phyloP scores from a whole-genome alignment of 2,113 vertebrate species.

The Heteronetta atricapilla region DNA sequence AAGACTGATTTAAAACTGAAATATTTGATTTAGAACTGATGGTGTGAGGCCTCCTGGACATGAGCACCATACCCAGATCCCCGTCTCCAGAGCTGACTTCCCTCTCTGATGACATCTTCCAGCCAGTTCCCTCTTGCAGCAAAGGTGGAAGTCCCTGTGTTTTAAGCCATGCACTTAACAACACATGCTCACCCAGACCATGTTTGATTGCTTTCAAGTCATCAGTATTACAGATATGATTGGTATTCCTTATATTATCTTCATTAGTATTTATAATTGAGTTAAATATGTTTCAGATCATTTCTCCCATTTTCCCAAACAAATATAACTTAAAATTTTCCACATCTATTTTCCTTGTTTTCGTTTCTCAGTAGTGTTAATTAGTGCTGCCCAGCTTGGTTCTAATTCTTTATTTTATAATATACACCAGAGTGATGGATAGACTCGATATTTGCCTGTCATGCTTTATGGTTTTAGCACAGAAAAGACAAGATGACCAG shows the following conservation, averaged over 20 bases:
- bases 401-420: background rate
- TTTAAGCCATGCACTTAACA: background rate
- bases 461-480: background rate
- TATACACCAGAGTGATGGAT: background rate
- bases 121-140: background rate
- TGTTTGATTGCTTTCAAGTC: background rate
- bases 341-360: background rate
- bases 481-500: background rate
- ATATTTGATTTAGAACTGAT: background rate
- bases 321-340: background rate
- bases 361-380: background rate
- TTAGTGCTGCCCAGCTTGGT: background rate
- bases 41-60: background rate
- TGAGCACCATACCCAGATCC: fast-evolving
- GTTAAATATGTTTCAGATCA: background rate
- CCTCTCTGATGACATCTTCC: background rate
- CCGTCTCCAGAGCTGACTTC: background rate
- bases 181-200: background rate
- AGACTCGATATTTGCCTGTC: background rate
- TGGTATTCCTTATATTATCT: background rate
- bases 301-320: background rate
- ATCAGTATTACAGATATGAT: background rate
- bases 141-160: background rate
- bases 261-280: background rate
- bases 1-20: background rate